These are phyloP conservation scores for Stenurella melanura DNA, from an alignment of 2,888 invertebrate species.

Conservation along the genomic window DNA sequence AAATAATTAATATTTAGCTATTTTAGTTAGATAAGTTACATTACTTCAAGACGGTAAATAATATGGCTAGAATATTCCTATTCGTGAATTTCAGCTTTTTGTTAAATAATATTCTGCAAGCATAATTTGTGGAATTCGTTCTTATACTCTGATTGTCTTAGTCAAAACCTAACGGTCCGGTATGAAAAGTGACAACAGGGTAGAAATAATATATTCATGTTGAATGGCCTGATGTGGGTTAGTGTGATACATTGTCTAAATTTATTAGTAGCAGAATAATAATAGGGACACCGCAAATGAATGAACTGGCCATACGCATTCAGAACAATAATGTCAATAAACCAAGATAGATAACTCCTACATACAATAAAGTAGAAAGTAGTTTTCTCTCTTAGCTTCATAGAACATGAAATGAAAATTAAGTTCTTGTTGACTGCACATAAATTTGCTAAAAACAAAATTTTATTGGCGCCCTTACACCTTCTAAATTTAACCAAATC, in stretches of 20 bases:
- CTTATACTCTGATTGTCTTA: neutral
- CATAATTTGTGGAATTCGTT: neutral
- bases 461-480: too few relatives aligned
- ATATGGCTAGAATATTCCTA: too few relatives aligned
- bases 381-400: too few relatives aligned
- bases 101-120: neutral
- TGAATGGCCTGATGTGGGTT: neutral
- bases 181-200: neutral
- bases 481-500: too few relatives aligned
- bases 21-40: too few relatives aligned
- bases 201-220: neutral
- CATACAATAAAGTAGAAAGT: too few relatives aligned
- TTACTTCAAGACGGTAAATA: too few relatives aligned
- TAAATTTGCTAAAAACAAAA: too few relatives aligned
- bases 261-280: neutral
- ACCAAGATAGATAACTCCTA: neutral
- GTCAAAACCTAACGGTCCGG: neutral
- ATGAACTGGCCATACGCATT: neutral
- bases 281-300: neutral
- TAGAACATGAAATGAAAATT: too few relatives aligned
- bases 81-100: neutral
- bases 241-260: neutral
- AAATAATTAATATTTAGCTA: too few relatives aligned
- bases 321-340: neutral
- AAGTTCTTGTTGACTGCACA: too few relatives aligned